Evolutionary conservation across 2,113 vertebrate genomes (phyloP), one percentile per base, ranked within the genome.

Genomic region (Arenaria interpres): DNA sequence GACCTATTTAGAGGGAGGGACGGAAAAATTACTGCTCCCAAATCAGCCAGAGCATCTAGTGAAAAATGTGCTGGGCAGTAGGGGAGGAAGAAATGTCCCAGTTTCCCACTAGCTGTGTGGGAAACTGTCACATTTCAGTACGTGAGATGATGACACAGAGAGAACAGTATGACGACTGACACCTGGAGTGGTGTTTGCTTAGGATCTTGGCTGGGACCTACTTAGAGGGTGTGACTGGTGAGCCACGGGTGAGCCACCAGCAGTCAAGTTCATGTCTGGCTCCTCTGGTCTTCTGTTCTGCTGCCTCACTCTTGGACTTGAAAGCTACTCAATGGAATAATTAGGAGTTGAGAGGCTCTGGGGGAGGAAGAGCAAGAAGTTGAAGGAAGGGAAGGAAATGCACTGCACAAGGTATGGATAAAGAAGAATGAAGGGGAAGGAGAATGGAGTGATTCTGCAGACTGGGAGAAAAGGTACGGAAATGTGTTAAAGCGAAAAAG

Each of bases 211-310:
- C 82, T 83, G 57, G 83, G 33, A 51, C 51, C 10, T 32, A 28
- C 74, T 56, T 43, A 22, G 3, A 13, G 21, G 21, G 4, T 73
- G 35, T 60, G 75, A 37, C 8, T 51, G 53, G 30, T 90, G 57
- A 90, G 85, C 64, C 14, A 11, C 2, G 1, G 53, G 33, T 87
- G 57, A 88, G 81, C 33, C 14, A 12, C 1, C 0, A 35, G 32
- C 20, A 27, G 1, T 0, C 6, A 8, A 1, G 0, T 56, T 92
- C 25, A 0, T 30, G 25, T 72, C 56, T 82, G 69, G 10, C 33
- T 89, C 27, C 19, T 87, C 27, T 66, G 45, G 24, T 69, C 45
- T 85, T 74, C 4, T 46, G 39, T 25, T 80, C 9, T 37, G 39
- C n/a, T 71, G 16, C 17, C 22, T 57, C 9, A 48, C 3, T 12